Evolutionary conservation across 2,888 invertebrate species (phyloP).

Genomic region (Arge pagana): DNA sequence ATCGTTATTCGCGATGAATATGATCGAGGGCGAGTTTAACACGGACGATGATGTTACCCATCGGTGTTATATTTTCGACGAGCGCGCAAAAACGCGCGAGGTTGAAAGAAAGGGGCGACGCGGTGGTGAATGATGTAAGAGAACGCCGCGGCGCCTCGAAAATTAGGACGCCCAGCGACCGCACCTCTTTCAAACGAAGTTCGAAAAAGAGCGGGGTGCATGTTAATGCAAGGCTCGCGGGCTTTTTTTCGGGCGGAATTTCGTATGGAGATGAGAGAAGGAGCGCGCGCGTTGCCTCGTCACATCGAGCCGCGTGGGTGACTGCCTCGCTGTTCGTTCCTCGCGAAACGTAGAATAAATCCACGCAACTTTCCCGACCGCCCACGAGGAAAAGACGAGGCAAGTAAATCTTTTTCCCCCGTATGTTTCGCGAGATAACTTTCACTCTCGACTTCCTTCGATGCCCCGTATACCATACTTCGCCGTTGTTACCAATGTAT

Average conservation of each 20-base stretch:
- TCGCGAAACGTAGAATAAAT: neutral
- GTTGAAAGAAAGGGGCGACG: no score
- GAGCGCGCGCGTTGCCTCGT: constrained; percentile 10
- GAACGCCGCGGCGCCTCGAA: no score
- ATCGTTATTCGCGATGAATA: no score
- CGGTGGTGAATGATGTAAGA: no score
- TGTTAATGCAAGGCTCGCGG: constrained; percentile 35
- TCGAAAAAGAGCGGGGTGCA: constrained; percentile 34
- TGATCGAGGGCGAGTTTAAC: constrained; percentile 23
- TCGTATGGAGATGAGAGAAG: constrained; percentile 16
- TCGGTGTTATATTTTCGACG: constrained; percentile 5
- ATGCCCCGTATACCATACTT: no score
- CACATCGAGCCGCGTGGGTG: no score
- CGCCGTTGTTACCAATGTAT: no score
- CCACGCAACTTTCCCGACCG: neutral
- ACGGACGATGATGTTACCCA: neutral
- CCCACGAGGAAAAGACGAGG: neutral
- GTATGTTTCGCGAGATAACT: constrained; percentile 18
- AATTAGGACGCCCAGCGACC: no score
- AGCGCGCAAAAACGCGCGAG: no score
- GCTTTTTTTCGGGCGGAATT: constrained; percentile 25
- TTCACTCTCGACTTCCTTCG: constrained; percentile 10
- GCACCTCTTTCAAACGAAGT: constrained; percentile 17
- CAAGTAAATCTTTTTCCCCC: constrained; percentile 3
- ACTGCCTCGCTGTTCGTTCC: constrained; percentile 1